Conservation (phyloP, 1,140 invertebrate genomes). For the Brachionus rubens region DNA sequence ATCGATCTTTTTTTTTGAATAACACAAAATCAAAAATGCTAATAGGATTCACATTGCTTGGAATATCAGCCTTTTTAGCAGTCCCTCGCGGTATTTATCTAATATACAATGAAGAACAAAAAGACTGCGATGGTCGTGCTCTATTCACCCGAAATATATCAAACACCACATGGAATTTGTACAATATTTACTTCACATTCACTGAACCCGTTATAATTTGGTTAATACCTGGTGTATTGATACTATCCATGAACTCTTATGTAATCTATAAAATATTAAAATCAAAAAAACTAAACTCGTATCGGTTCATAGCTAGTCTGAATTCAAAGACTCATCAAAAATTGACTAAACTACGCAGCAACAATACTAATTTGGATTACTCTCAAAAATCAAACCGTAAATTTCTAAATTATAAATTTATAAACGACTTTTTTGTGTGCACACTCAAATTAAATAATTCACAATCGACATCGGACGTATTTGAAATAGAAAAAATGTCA, state of each 20-base stretch:
- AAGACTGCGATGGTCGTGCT: background rate
- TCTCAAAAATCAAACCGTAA: background rate
- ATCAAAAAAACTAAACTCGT: constrained; percentile 18
- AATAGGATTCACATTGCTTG: background rate
- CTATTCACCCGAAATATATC: background rate
- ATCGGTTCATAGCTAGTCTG: background rate
- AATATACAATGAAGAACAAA: background rate
- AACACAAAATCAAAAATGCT: constrained; percentile 11
- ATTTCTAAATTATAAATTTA: background rate
- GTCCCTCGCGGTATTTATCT: background rate
- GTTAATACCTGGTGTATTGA: constrained; percentile 21
- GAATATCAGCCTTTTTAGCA: background rate
- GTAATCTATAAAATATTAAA: constrained; percentile 39
- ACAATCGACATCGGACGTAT: constrained; percentile 18
- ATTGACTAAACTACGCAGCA: background rate
- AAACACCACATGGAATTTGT: constrained; percentile 3
- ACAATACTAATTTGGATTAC: background rate
- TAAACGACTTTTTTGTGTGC: constrained; percentile 15
- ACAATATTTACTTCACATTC: constrained; percentile 35
- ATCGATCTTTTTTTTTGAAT: constrained; percentile 16
- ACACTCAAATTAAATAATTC: background rate
- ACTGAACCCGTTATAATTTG: constrained; percentile 18
- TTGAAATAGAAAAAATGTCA: background rate
- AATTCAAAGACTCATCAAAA: background rate
- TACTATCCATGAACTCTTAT: constrained; percentile 21